Evolutionary conservation across 2,888 invertebrate genomes (phyloP), one percentile per base, ranked within the genome.

Genomic region (Oligia fasciuncula): DNA sequence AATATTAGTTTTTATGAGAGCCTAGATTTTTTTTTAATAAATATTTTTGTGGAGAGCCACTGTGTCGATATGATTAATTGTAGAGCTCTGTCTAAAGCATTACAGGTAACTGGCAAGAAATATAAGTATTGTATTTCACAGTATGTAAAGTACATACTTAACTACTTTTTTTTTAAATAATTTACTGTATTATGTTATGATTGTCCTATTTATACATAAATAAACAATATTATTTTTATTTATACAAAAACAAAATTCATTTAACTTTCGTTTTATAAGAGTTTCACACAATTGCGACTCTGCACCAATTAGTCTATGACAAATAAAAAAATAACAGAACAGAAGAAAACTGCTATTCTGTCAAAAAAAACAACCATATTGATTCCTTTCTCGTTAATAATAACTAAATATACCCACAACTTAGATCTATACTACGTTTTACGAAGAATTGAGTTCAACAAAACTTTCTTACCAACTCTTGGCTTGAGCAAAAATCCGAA

Each of bases 51-150:
- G 57, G 40, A 69, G 60, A 75, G 54, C 69, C 29, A 63, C 17
- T 65, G 29, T 66, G 60, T 86, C n/a, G 29, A 43, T 70, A 57
- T 72, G 77, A 63, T 49, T 43, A 51, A 14, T n/a, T 71, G 35
- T 72, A 73, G 29, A 74, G 35, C 51, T 73, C 17, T 73, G 72
- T 67, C 70, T 71, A 73, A 79, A 84, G 74, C 69, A 70, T 79
- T 65, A 76, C 63, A 83, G 73, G 84, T 69, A 84, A 79, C 79
- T 83, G 80, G 84, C 70, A 86, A 76, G 76, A 80, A 35, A 19
- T 35, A 14, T 14, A 63, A 35, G 57, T n/a, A 67, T 79, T 63
- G 72, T 51, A 63, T 68, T 57, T 79, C 4, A 8, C 57, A 29
- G 6, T 51, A 67, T 46, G n/a, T 67, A 74, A 9, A 29, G 17